Base-by-base conservation (phyloP, 2,797 vertebrate genomes). In the Phoxinus dragarum region DNA sequence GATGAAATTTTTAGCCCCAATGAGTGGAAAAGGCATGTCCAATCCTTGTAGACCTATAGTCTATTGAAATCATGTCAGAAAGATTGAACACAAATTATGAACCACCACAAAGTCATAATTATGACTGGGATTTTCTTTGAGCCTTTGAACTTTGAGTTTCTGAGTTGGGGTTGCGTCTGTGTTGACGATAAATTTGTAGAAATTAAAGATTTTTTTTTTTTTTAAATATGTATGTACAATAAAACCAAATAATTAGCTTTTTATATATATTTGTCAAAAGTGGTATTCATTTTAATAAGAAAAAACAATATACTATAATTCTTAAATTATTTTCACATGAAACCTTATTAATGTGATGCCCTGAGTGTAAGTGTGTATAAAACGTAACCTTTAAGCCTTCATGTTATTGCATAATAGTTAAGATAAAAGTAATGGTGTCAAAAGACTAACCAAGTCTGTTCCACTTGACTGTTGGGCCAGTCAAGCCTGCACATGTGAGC, bases 371-470 rank as follows among this genome's bases (percentile, higher is more conserved):
- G 21, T 61, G 4, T 64, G 27, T 14, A 31, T 64, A 64, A 64
- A 64, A 31, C 5, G 2, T 27, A 6, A 36, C 14, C 64, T 67
- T 34, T 27, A 36, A 19, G 34, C 16, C 66, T 2, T 12, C 68
- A 71, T 42, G 4, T 23, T 6, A 71, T 42, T n/a, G 8, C 44
- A 54, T 47, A 16, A 6, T 44, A 71, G 17, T 61, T 47, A 54
- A n/a, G 21, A 27, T 10, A 14, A 31, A 42, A 16, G 6, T 52
- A 31, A 64, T 27, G n/a, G n/a, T 12, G 12, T 31, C 27, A 27
- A 64, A 64, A 31, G 59, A 87, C 96, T 95, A 75, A 98, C 97
- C 97, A 99, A 72, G 92, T 93, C 93, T 98, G 97, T 81, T 96
- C 96, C 16, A 95, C 90, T 0, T 92, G 88, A 0, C 85, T 80